Evolutionary conservation across 2,113 vertebrate species (phyloP).

Genomic region (Salvelinus namaycush): DNA sequence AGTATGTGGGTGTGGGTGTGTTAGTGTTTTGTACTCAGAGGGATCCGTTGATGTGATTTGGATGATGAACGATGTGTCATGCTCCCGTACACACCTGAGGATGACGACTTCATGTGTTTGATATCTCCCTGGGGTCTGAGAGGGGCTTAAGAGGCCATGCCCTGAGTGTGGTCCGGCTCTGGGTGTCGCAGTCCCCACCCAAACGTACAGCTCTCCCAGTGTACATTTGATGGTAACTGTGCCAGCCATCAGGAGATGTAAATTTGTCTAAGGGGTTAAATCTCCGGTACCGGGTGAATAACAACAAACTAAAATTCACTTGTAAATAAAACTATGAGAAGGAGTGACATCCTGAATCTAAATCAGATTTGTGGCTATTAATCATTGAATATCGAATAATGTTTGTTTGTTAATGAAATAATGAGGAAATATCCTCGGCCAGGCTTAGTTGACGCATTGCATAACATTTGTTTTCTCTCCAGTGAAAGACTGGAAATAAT

Average conservation of each 20-base stretch:
- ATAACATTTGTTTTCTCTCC: too few relatives aligned
- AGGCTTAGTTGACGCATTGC: background rate
- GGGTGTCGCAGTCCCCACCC: background rate
- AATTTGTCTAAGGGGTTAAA: background rate
- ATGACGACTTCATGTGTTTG: slow-evolving; percentile 1
- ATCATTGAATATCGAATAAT: slow-evolving; percentile 6
- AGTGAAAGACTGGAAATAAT: slow-evolving; percentile 1
- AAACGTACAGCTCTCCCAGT: too few relatives aligned
- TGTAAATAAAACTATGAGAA: background rate
- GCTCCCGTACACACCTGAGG: background rate
- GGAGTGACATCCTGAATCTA: background rate
- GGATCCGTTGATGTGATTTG: background rate
- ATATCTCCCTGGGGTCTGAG: background rate
- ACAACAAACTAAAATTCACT: background rate
- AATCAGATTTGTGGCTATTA: background rate
- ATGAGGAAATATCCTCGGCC: background rate
- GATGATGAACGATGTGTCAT: slow-evolving; percentile 6
- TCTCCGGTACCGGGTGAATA: background rate
- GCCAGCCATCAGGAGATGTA: background rate
- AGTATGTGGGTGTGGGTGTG: background rate
- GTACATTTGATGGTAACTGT: background rate
- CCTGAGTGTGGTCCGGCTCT: background rate
- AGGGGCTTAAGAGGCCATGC: background rate
- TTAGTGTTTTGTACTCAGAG: slow-evolving; percentile 2
- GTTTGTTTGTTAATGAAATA: background rate